These are phyloP conservation scores for Stenurella melanura DNA, from an alignment of 2,888 invertebrate species.

Conservation along the genomic window DNA sequence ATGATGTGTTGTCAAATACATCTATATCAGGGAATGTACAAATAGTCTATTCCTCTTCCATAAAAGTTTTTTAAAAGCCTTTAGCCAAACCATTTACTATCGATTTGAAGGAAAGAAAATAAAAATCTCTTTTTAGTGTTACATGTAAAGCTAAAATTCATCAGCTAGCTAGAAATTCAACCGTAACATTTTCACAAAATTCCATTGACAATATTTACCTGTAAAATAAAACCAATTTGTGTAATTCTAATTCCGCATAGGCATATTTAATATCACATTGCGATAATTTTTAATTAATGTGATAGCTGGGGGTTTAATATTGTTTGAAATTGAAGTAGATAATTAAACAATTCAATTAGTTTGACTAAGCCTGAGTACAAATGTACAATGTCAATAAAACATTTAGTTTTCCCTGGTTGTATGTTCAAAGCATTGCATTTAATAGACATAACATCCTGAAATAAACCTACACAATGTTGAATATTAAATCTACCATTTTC, in stretches of 20 bases:
- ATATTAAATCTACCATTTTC: constrained; percentile 13
- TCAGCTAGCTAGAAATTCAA: too few species aligned
- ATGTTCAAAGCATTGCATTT: constrained; percentile 21
- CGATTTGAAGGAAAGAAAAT: too few species aligned
- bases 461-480: constrained; percentile 8
- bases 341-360: constrained; percentile 24
- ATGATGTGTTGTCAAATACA: too few species aligned
- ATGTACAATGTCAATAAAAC: constrained; percentile 20
- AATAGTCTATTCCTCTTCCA: too few species aligned
- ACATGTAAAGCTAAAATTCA: too few species aligned
- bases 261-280: constrained; percentile 1
- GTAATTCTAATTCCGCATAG: background rate
- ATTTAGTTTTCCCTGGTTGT: constrained; percentile 13
- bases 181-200: background rate
- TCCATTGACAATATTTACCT: background rate
- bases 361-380: constrained; percentile 13
- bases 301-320: background rate
- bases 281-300: constrained; percentile 21
- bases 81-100: too few species aligned
- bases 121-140: too few species aligned
- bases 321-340: constrained; percentile 11
- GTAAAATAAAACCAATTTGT: background rate
- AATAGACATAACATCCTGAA: constrained; percentile 10
- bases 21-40: too few species aligned
- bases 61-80: too few species aligned